Conservation (phyloP, 92 coral and sea anemone species). For the Epizoanthus scotinus region DNA sequence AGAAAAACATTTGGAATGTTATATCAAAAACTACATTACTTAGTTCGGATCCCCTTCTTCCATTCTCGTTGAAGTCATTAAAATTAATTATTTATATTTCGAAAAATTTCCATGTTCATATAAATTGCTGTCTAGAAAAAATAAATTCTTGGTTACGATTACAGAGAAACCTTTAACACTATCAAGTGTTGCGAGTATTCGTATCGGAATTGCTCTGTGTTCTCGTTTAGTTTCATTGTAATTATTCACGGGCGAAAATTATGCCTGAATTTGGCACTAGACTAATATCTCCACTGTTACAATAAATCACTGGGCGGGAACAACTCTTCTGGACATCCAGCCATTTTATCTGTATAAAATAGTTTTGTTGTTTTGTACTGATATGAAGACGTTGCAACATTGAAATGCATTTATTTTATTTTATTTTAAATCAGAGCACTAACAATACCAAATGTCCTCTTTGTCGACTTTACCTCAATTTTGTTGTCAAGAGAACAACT, state of each 20-base stretch:
- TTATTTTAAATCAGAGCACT: background rate
- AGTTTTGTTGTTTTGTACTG: conserved; percentile 22
- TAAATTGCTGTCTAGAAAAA: conserved; percentile 8
- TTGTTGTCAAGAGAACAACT: background rate
- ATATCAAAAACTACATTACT: background rate
- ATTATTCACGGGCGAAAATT: background rate
- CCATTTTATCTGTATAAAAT: background rate
- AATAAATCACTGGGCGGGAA: background rate
- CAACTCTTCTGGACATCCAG: background rate
- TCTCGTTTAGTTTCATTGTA: too few species aligned
- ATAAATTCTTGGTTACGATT: background rate
- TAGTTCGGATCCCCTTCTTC: background rate
- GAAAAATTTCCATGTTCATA: conserved; percentile 11
- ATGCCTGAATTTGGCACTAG: background rate
- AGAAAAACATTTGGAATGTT: background rate
- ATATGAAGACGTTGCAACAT: conserved; percentile 2
- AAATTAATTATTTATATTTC: conserved; percentile 7
- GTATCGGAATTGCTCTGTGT: too few species aligned
- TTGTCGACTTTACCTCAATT: background rate
- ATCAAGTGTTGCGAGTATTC: too few species aligned
- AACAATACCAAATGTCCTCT: background rate
- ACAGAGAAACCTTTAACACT: background rate
- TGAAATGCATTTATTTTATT: background rate
- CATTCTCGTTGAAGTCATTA: background rate
- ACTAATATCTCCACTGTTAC: background rate